Conservation (phyloP, 1,140 invertebrate genomes). For the Panonychus citri region DNA sequence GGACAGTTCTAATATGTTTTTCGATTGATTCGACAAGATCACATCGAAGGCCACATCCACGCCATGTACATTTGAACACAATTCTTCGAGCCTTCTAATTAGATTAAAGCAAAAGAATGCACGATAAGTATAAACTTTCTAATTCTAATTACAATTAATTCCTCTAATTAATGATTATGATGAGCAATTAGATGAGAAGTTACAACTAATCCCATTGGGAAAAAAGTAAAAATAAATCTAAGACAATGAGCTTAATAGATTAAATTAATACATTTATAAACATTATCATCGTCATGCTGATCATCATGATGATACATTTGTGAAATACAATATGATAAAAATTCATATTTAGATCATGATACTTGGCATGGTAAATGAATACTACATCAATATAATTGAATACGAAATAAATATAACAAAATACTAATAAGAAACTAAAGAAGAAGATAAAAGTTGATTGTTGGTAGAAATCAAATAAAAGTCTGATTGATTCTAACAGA, state of each 20-base stretch:
- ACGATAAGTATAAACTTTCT: no score
- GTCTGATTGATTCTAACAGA: no score
- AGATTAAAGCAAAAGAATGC: no score
- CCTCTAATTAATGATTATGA: neutral
- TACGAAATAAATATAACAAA: no score
- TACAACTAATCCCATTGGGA: no score
- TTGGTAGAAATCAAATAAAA: neutral
- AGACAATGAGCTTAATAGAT: no score
- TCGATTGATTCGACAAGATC: neutral
- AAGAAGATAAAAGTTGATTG: neutral
- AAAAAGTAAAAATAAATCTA: no score
- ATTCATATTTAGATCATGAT: neutral
- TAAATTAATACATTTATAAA: no score
- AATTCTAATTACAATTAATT: neutral
- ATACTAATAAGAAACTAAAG: neutral
- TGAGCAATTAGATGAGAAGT: neutral
- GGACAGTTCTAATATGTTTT: neutral
- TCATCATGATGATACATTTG: no score
- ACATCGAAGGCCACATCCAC: neutral
- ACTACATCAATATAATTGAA: no score
- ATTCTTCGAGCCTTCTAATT: neutral
- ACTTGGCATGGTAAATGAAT: no score
- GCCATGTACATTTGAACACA: conserved; percentile 4
- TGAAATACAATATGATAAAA: neutral
- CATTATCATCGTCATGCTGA: no score